phyloP scores from a whole-genome alignment of 1,140 invertebrate genomes.

The Drosophila willistoni region DNA sequence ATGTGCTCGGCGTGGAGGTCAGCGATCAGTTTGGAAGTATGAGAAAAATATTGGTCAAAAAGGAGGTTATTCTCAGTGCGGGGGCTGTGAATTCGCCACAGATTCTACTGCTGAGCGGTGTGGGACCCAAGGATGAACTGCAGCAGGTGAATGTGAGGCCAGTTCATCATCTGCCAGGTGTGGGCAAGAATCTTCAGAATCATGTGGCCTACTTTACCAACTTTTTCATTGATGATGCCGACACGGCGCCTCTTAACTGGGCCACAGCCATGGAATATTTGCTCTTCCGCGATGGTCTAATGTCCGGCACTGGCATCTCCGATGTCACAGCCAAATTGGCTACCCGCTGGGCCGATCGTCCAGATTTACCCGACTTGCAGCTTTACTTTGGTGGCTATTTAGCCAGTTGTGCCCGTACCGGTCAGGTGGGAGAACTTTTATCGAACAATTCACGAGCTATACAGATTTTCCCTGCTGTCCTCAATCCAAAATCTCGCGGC shows the following conservation, averaged over 20 bases:
- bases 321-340: constrained; percentile 93
- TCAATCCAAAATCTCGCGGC: constrained; percentile 92
- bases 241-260: constrained; percentile 92
- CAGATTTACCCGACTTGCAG: constrained; percentile 93
- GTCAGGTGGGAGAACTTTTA: constrained; percentile 91
- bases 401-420: constrained; percentile 91
- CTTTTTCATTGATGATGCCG: constrained; percentile 92
- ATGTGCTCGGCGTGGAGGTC: constrained; percentile 85
- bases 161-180: constrained; percentile 90
- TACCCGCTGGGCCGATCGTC: constrained; percentile 90
- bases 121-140: constrained; percentile 91
- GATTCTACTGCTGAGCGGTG: constrained; percentile 91
- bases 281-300: constrained; percentile 91
- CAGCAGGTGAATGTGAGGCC: constrained; percentile 86
- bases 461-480: constrained; percentile 87
- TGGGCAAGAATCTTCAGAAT: constrained; percentile 94
- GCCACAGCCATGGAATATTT: constrained; percentile 94
- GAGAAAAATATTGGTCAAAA: constrained; percentile 87
- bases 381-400: constrained; percentile 93
- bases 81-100: constrained; percentile 92
- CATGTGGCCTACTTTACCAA: constrained; percentile 91
- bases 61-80: constrained; percentile 90
- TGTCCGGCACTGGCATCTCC: constrained; percentile 92
- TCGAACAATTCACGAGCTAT: constrained; percentile 86
- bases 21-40: constrained; percentile 84